Evolutionary conservation across 2,797 vertebrate species (phyloP), one percentile per base, ranked within the genome.

Genomic region (Sitta carolinensis): DNA sequence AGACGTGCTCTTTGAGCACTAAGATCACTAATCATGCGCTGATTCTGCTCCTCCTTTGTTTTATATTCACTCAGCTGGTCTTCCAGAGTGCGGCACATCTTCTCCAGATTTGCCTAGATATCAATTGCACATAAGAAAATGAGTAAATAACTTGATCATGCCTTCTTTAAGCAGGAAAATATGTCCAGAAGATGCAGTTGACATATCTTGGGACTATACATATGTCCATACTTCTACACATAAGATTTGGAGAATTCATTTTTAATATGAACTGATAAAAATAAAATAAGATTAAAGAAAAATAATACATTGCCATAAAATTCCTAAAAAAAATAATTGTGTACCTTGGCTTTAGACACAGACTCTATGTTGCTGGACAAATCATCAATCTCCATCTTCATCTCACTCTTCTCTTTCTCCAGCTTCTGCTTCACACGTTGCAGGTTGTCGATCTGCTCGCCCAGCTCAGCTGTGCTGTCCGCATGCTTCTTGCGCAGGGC

Each of bases 11-110:
- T 98, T 90, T 99, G 98, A 27, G 92, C 52, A n/a, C 95, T 97
- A 2, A 98, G 68, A 68, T 99, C 99, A 1, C 98, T 99, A 61
- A 99, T 97, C 27, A 98, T 97, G 29, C 98, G 98, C 29, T 98
- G 96, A 70, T 98, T 98, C 72, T 99, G 98, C 8, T 99, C 98
- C 23, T 98, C 98, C 88, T 98, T 99, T 3, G 98, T 82, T 90
- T 98, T 99, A 20, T 98, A 72, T 43, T 99, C 99, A 42, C 97
- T 98, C 34, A 99, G 36, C 38, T 99, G 99, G 91, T 99, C 99
- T 85, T 99, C 98, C 45, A 98, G 94, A 7, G 98, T 97, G 45
- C 98, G 98, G 75, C 98, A 98, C 97, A 98, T 95, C 97, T 98
- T 99, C 79, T 99, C 99, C 74, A 99, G 97, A 59, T 99, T 99